Evolutionary conservation across 2,888 invertebrate species (phyloP).

Genomic region (Clivina fossor): DNA sequence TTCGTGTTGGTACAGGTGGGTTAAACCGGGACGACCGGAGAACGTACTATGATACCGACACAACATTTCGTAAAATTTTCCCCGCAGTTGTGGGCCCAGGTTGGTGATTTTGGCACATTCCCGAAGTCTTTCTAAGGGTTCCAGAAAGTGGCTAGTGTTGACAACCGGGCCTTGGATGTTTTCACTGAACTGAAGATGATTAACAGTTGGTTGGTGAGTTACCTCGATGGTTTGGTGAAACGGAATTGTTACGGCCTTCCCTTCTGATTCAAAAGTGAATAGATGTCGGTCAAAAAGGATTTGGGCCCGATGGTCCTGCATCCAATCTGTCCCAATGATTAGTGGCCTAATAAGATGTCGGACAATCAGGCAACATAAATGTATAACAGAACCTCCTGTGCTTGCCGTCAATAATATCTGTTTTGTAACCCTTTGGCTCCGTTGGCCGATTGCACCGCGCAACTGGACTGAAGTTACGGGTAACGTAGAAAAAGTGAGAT

Average conservation of each 20-base stretch:
- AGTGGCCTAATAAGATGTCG: slow-evolving; percentile 36
- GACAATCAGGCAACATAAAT: slow-evolving; percentile 34
- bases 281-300: slow-evolving; percentile 26
- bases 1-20: background rate
- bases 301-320: slow-evolving; percentile 14
- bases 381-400: background rate
- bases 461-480: slow-evolving; percentile 32
- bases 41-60: background rate
- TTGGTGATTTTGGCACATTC: too few species aligned
- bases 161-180: too few species aligned
- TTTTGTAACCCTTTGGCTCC: slow-evolving; percentile 24
- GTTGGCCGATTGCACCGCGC: slow-evolving; percentile 35
- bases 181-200: too few species aligned
- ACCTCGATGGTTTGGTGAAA: too few species aligned
- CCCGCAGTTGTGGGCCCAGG: too few species aligned
- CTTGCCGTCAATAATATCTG: slow-evolving; percentile 31
- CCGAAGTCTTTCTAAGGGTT: too few species aligned
- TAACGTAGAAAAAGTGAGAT: slow-evolving; percentile 14
- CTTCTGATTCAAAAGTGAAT: too few species aligned
- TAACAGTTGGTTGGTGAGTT: too few species aligned
- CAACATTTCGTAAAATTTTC: slow-evolving; percentile 9
- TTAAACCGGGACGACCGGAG: background rate
- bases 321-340: slow-evolving; percentile 36
- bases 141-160: too few species aligned
- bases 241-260: too few species aligned